Percentiles rank a stretch among this genome's conserved stretches.
phyloP scores from a whole-genome alignment of 2,888 invertebrate species.

The Salpingus planirostris region DNA sequence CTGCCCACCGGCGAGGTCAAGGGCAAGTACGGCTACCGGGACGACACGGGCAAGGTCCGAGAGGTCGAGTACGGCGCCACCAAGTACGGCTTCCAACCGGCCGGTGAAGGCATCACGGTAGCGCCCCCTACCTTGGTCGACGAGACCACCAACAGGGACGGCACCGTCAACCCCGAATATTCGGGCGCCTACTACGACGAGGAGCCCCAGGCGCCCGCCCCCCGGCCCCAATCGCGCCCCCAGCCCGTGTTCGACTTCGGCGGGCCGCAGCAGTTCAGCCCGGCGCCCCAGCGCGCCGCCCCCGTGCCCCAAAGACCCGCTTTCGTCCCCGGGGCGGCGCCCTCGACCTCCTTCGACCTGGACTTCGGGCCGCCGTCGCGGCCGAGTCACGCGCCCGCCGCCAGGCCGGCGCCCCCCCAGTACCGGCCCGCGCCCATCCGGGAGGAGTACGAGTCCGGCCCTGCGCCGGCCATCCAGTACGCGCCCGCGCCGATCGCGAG shows the following conservation, averaged over 20 bases:
- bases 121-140: slow-evolving; percentile 54
- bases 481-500: slow-evolving; percentile 24
- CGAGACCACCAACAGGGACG: slow-evolving; percentile 44
- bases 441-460: slow-evolving; percentile 27
- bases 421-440: slow-evolving; percentile 20
- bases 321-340: slow-evolving; percentile 15
- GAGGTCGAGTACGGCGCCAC: slow-evolving; percentile 85
- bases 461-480: slow-evolving; percentile 28
- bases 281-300: slow-evolving; percentile 19
- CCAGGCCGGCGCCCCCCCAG: slow-evolving; percentile 22
- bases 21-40: slow-evolving; percentile 85
- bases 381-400: slow-evolving; percentile 16
- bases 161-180: slow-evolving; percentile 38
- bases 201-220: slow-evolving; percentile 25
- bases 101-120: slow-evolving; percentile 80
- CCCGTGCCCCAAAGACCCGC: slow-evolving; percentile 19
- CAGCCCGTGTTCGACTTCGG: slow-evolving; percentile 23
- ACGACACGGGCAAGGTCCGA: slow-evolving; percentile 70
- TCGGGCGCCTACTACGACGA: slow-evolving; percentile 36
- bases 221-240: slow-evolving; percentile 31
- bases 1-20: slow-evolving; percentile 72
- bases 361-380: slow-evolving; percentile 26
- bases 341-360: slow-evolving; percentile 22
- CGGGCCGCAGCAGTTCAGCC: slow-evolving; percentile 22
- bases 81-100: slow-evolving; percentile 78